Evolutionary conservation across 2,888 invertebrate species (phyloP).

Genomic region (Drosophila paracracens): DNA sequence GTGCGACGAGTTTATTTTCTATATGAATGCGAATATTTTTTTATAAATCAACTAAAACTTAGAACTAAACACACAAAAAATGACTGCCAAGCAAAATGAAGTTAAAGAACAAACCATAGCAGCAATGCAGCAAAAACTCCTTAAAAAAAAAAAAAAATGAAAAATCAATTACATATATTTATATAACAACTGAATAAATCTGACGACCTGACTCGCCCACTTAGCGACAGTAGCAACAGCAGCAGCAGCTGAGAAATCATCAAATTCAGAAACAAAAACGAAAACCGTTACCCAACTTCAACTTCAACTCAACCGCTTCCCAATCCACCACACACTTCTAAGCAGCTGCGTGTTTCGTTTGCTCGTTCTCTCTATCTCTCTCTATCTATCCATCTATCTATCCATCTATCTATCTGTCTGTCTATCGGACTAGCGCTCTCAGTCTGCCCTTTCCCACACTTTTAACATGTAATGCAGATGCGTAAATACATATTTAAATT

Average conservation of each 20-base stretch:
- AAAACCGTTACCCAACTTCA: not conserved
- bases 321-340: not conserved
- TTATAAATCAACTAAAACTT: constrained; percentile 39
- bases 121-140: constrained; percentile 68
- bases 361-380: constrained; percentile 13
- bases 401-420: constrained; percentile 19
- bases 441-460: constrained; percentile 22
- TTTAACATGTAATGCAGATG: constrained; percentile 55
- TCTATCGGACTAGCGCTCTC: constrained; percentile 3
- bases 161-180: not conserved
- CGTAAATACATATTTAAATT: constrained; percentile 48
- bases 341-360: constrained; percentile 30
- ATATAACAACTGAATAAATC: not conserved
- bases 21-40: constrained; percentile 44
- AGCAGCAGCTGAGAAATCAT: constrained; percentile 1
- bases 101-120: constrained; percentile 26
- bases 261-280: not conserved
- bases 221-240: not conserved
- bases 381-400: constrained; percentile 3
- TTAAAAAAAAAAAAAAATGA: constrained; percentile 33
- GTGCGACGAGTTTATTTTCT: constrained; percentile 44
- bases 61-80: constrained; percentile 24
- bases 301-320: not conserved
- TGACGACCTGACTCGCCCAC: not conserved
- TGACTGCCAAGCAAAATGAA: constrained; percentile 53